Percentiles rank a stretch among this genome's conserved stretches.
Evolutionary conservation across 2,888 invertebrate species (phyloP).

Genomic region (Daptonema setosum): DNA sequence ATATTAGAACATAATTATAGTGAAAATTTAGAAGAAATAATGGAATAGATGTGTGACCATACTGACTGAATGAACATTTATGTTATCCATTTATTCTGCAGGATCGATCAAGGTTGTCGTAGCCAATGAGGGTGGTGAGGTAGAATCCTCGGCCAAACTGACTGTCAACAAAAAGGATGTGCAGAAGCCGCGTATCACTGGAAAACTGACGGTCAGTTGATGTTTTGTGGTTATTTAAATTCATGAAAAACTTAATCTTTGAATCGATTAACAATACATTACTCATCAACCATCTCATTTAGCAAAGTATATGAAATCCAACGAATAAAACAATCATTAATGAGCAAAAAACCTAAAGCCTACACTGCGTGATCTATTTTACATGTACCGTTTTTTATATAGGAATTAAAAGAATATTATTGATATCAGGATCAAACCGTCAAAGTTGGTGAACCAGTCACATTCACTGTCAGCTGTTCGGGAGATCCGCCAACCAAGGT

Average conservation of each 20-base stretch:
- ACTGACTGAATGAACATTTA: no score
- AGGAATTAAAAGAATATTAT: no score
- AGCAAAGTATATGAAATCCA: background rate
- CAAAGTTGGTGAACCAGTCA: background rate
- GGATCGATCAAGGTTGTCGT: constrained; percentile 21
- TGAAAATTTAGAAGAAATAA: no score
- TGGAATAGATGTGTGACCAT: no score
- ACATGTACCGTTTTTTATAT: no score
- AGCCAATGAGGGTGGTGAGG: constrained; percentile 24
- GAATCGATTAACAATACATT: background rate
- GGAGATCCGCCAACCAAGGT: background rate
- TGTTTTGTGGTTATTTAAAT: no score
- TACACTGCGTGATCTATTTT: no score
- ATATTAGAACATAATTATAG: no score
- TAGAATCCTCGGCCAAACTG: constrained; percentile 16
- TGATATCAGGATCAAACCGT: constrained; percentile 1
- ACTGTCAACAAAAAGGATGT: constrained; percentile 13
- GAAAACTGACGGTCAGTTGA: background rate
- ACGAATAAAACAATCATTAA: no score
- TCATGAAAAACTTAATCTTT: no score
- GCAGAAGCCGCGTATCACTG: background rate
- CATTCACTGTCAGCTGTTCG: background rate
- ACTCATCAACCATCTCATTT: background rate
- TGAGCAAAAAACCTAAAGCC: no score
- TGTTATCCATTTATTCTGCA: no score